phyloP scores from a whole-genome alignment of 2,888 invertebrate species.

The Leucophora obtusa region DNA sequence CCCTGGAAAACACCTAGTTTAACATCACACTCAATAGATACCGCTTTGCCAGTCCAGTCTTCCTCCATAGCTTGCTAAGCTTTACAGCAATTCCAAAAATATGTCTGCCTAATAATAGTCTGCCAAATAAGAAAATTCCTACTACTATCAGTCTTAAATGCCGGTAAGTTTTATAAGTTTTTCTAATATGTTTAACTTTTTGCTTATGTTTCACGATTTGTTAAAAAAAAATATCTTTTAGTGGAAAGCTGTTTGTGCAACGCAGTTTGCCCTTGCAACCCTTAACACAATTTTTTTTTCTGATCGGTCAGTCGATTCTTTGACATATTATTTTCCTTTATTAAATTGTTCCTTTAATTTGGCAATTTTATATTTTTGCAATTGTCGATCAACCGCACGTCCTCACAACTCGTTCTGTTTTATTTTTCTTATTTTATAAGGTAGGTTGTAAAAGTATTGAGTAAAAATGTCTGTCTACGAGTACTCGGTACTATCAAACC shows the following conservation, averaged over 20 bases:
- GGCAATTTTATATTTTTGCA: conserved; percentile 11
- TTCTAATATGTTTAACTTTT: neutral
- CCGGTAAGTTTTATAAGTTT: neutral
- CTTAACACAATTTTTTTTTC: neutral
- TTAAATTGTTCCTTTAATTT: neutral
- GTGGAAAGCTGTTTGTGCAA: neutral
- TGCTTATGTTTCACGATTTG: neutral
- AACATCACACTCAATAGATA: conserved; percentile 90
- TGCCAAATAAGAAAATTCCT: neutral
- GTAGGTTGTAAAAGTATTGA: too few species aligned
- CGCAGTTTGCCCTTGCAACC: neutral
- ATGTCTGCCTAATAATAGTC: too few species aligned
- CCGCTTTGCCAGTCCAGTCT: conserved; percentile 85
- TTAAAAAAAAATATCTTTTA: neutral
- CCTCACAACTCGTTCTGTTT: too few species aligned
- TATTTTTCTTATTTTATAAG: too few species aligned
- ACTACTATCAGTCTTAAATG: neutral
- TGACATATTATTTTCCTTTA: neutral
- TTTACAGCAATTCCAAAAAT: neutral
- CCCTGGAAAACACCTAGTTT: conserved; percentile 89
- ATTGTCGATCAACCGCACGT: conserved; percentile 34
- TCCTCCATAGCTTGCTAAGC: conserved; percentile 68
- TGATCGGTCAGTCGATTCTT: neutral
- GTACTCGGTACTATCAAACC: too few species aligned
- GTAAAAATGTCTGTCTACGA: too few species aligned